Evolutionary conservation across 1,140 invertebrate genomes (phyloP), one percentile per base, ranked within the genome.

Genomic region (Calephelis nemesis): DNA sequence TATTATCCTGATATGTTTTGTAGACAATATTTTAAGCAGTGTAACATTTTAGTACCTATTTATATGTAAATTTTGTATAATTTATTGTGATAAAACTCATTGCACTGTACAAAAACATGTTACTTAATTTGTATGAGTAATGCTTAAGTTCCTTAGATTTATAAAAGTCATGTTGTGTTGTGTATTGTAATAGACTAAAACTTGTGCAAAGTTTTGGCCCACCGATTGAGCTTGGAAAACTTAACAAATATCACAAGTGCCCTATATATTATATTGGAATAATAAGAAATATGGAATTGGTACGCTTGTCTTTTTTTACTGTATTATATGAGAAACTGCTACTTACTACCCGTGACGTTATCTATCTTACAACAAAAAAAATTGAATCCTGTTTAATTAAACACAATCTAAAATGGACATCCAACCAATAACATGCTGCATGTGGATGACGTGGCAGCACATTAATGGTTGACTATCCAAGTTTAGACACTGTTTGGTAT

Each of bases 191-290:
- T 30, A 30, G 54, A 58, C 54, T 58, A 58, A 58, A 58, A 58
- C 54, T 58, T 39, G 30, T 58, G 19, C 54, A 58, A 39, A 58
- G 54, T 58, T 58, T 58, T 58, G 30, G 54, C 54, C 54, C 54
- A 58, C 54, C 54, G 54, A 58, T 58, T 58, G 54, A 58, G 54
- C 54, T 58, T 58, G 19, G 19, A 58, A 15, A 58, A 58, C 54
- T 58, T 58, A 58, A 58, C 10, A 58, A 58, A 58, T 58, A 58
- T 58, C 54, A 58, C 54, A 58, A 58, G 54, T 58, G 54, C 54
- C 54, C 54, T 58, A 58, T 58, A 58, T 58, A 58, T 54, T 54
- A 58, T 58, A 58, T 39, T 58, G 54, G 54, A 58, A 58, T 58
- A 58, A 58, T 58, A 58, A 58, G 54, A 12, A 19, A 40, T 30